Percentiles rank a stretch among this genome's conserved stretches.
Evolutionary conservation across 2,888 invertebrate species (phyloP).

Genomic region (Drosophila putrida): DNA sequence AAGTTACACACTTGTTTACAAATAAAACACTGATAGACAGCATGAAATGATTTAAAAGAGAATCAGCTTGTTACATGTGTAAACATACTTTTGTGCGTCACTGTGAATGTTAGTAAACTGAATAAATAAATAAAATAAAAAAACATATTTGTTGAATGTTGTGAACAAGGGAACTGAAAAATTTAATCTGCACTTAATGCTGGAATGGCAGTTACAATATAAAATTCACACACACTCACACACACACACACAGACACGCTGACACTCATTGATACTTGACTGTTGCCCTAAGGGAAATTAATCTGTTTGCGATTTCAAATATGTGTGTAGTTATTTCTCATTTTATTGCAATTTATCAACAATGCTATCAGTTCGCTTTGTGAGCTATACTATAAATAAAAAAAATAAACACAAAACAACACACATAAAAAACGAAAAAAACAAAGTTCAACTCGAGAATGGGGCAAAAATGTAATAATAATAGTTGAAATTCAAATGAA

Average conservation of each 20-base stretch:
- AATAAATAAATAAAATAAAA: neutral
- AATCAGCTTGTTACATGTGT: conserved; percentile 5
- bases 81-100: conserved; percentile 6
- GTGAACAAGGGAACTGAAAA: neutral
- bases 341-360: conserved; percentile 23
- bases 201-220: conserved; percentile 4
- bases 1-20: neutral
- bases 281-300: conserved; percentile 25
- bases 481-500: conserved; percentile 31
- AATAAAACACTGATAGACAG: neutral
- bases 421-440: neutral
- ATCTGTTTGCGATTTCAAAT: conserved; percentile 20
- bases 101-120: conserved; percentile 5
- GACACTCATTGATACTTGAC: conserved; percentile 6
- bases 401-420: neutral
- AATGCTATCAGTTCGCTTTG: conserved; percentile 23
- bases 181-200: conserved; percentile 20
- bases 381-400: conserved; percentile 8
- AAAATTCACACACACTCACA: conserved; percentile 2
- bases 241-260: neutral
- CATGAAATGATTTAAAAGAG: conserved; percentile 9
- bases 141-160: conserved; percentile 1
- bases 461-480: conserved; percentile 20
- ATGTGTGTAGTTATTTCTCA: conserved; percentile 12
- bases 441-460: neutral